Base-by-base conservation (phyloP, 1,140 invertebrate genomes). In the Ephestia elutella region DNA sequence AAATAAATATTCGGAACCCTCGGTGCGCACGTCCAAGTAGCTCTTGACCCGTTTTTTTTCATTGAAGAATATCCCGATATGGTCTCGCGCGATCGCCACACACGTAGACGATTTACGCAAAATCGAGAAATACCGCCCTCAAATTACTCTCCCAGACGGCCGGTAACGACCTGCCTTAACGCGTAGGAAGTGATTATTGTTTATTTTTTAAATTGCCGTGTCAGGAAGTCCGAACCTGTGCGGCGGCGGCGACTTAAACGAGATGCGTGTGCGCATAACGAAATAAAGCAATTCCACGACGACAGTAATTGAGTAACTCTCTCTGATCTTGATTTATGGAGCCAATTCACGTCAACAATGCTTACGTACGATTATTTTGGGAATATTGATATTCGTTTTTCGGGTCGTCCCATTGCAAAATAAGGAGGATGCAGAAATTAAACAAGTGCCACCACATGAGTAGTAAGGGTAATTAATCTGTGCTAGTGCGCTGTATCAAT, bases 121-220 rank as follows among this genome's bases (percentile, higher is more conserved):
- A 73, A 64, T 61, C 60, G 56, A 62, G 57, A 66, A 58, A 54
- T 64, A 63, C 66, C 71, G 72, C 69, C 70, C 70, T 80, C 65
- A 81, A 78, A 83, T 84, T 80, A 83, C 57, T 44, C 38, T n/a
- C n/a, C 15, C 38, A 44, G 38, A 44, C 63, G 59, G 49, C 48
- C 38, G 54, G 63, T 77, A 75, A 78, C 74, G 76, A 80, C 68
- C 65, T 70, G 65, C 73, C 73, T 75, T 59, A 68, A 71, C 61
- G 62, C n/a, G n/a, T 69, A 87, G 85, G 85, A 87, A 87, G 85
- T 78, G 79, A 83, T 81, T 85, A 85, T 80, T 84, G 80, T 85
- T 85, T 85, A 82, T 81, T 81, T 75, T 83, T 73, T 75, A 82
- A 86, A 86, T 82, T 79, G 75, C 71, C 70, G 62, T 65, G 73